Evolutionary conservation across 64 coral and sea anemone species (phyloP), one percentile per base, ranked within the genome.

Genomic region (Platygyra sinensis): DNA sequence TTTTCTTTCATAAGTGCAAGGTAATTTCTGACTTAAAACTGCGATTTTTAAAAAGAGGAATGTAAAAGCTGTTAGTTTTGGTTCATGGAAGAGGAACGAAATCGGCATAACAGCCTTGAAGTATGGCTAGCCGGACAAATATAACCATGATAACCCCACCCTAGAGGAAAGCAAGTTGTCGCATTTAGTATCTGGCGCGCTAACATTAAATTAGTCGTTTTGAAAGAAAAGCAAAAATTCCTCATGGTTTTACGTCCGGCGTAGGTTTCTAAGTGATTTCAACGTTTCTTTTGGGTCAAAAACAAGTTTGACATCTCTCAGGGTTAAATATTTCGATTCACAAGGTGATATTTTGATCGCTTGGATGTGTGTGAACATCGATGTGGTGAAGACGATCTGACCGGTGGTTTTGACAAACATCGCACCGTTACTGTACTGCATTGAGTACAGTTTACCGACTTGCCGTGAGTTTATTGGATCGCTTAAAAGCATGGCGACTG

Each of bases 401-500:
- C 67, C 32, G 62, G 67, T 85, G 33, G 24, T 4, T n/a, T 50
- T 81, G 29, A 16, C 12, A 13, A 67, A 67, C 62, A 12, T 8
- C 25, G 7, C 5, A 69, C 22, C 65, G 65, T 50, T 24, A 85
- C 10, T 38, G 33, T 50, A 25, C 38, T 85, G 50, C 38, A 71
- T 71, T 12, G 22, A 50, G 62, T 24, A 69, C 50, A 22, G n/a
- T 71, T 85, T 85, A 17, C 60, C 64, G 79, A 75, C 83, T 81
- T 29, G 73, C 80, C 64, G 63, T 57, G n/a, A 79, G 7, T 90
- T 50, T 57, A 16, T 5, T 57, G 54, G 8, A 16, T 67, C 54
- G 24, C 24, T 19, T 61, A 10, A 76, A 78, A 83, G 64, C 19
- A 95, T 95, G 94, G 86, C 94, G 64, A 71, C 76, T 24, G 83